Conservation (phyloP, 2,888 invertebrate genomes). For the Eilema caniola region DNA sequence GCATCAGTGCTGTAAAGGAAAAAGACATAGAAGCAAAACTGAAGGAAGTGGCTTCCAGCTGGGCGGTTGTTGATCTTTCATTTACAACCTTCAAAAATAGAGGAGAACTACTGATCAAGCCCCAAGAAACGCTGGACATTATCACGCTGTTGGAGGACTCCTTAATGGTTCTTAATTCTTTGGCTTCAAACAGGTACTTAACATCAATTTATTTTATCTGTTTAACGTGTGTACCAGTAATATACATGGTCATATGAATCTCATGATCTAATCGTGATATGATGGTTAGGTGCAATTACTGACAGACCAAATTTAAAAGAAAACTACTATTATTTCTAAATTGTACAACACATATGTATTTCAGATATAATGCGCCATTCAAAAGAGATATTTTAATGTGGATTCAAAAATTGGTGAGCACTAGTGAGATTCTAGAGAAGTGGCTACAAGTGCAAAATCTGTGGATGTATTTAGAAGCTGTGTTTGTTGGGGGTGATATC, state of each 20-base stretch:
- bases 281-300: too few species aligned
- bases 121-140: slow-evolving; percentile 91
- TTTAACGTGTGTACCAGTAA: too few species aligned
- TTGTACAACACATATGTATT: slow-evolving; percentile 9
- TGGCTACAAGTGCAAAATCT: slow-evolving; percentile 95
- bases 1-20: slow-evolving; percentile 96
- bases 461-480: slow-evolving; percentile 96
- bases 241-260: too few species aligned
- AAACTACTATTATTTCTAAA: neutral
- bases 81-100: slow-evolving; percentile 92
- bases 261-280: too few species aligned
- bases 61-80: slow-evolving; percentile 91
- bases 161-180: slow-evolving; percentile 94
- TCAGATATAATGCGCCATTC: slow-evolving; percentile 94
- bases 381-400: slow-evolving; percentile 94
- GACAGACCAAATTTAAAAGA: too few species aligned
- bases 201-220: neutral
- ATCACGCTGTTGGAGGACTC: slow-evolving; percentile 94
- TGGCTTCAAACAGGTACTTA: slow-evolving; percentile 92
- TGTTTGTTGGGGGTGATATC: slow-evolving; percentile 96
- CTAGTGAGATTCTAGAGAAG: slow-evolving; percentile 94
- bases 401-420: slow-evolving; percentile 92
- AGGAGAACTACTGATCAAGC: slow-evolving; percentile 93
- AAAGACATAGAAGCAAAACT: slow-evolving; percentile 96
- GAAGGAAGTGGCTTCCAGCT: slow-evolving; percentile 93